phyloP scores from a whole-genome alignment of 1,140 invertebrate genomes.

The Euura saliciscinereae region DNA sequence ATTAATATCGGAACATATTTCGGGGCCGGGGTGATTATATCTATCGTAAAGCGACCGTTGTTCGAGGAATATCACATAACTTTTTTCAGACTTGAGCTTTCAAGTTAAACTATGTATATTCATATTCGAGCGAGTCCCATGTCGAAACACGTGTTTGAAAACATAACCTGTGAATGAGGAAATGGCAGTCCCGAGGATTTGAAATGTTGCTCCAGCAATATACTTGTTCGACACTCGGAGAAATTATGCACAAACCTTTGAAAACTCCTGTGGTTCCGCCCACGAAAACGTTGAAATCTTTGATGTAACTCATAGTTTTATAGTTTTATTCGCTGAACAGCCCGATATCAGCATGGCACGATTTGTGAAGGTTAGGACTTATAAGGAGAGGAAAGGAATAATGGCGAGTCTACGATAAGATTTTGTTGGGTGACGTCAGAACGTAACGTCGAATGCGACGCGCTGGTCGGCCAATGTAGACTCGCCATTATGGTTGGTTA shows the following conservation, averaged over 20 bases:
- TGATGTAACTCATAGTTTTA: constrained; percentile 32
- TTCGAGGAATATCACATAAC: neutral
- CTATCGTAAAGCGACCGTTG: neutral
- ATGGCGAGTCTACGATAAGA: no score
- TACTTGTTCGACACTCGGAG: neutral
- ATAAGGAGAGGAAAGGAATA: no score
- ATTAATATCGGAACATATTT: constrained; percentile 8
- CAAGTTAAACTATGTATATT: neutral
- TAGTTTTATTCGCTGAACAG: no score
- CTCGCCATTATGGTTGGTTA: no score
- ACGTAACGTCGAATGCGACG: no score
- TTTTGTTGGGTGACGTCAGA: no score
- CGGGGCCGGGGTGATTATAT: neutral
- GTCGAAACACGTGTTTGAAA: neutral
- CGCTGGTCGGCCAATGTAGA: no score
- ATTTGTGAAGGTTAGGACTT: no score
- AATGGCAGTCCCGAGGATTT: no score
- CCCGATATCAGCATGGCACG: no score
- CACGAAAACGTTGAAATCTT: constrained; percentile 52
- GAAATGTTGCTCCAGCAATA: neutral
- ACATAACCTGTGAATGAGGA: neutral
- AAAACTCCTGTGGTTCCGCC: constrained; percentile 53
- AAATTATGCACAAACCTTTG: constrained; percentile 45
- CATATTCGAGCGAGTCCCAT: neutral
- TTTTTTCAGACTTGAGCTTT: neutral